Percentiles rank a stretch among this genome's conserved stretches.
phyloP scores from a whole-genome alignment of 1,140 invertebrate genomes.

The Neodiprion lecontei region DNA sequence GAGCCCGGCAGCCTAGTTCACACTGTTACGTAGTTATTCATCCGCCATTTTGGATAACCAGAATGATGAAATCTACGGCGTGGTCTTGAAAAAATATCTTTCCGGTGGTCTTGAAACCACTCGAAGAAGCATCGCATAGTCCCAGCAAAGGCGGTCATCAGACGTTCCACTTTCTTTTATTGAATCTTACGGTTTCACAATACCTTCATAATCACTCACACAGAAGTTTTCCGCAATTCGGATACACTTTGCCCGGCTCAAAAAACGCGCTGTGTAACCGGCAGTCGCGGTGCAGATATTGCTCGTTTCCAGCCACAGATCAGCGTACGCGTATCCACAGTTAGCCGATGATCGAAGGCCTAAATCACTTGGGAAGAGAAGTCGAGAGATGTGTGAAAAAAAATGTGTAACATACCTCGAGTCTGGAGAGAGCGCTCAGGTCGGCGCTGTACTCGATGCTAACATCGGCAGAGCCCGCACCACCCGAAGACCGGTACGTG shows the following conservation, averaged over 20 bases:
- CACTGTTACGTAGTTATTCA: background rate
- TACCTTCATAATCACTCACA: too few relatives aligned
- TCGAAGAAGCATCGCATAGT: too few relatives aligned
- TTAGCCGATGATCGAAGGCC: background rate
- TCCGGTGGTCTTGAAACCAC: background rate
- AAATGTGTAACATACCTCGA: constrained; percentile 77
- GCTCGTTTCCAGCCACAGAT: background rate
- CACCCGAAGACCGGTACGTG: constrained; percentile 83
- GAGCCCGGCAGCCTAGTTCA: background rate
- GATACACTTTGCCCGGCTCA: too few relatives aligned
- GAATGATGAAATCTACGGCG: background rate
- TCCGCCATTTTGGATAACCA: constrained; percentile 2
- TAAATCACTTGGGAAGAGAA: constrained; percentile 2
- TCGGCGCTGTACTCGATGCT: constrained; percentile 94
- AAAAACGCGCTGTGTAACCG: too few relatives aligned
- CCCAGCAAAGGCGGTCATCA: background rate
- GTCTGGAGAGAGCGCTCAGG: constrained; percentile 87
- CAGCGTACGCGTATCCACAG: constrained; percentile 13
- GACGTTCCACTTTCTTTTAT: background rate
- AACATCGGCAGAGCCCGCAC: constrained; percentile 81
- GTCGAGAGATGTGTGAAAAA: constrained; percentile 10
- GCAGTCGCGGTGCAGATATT: too few relatives aligned
- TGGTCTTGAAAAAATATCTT: background rate
- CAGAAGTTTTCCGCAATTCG: too few relatives aligned
- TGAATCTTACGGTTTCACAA: too few relatives aligned